These are phyloP conservation scores for Ischnus inquisitorius DNA, from an alignment of 2,888 invertebrate species.

Conservation along the genomic window DNA sequence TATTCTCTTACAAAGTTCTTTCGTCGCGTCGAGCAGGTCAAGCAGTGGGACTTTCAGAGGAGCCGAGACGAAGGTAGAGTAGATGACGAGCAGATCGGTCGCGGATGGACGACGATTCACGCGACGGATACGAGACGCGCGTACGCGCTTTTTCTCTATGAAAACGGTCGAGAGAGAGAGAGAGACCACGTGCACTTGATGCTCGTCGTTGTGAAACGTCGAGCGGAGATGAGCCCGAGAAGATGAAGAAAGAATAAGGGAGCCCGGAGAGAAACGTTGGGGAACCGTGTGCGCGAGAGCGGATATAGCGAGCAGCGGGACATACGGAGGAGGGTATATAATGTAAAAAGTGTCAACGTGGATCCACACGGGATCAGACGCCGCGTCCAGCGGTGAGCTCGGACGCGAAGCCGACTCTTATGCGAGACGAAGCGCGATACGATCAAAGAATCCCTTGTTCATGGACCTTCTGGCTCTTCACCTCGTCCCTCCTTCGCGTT, in stretches of 20 bases:
- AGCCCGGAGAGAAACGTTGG: constrained; percentile 14
- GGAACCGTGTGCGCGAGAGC: constrained; percentile 8
- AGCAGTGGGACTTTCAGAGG: neutral
- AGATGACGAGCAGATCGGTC: constrained; percentile 31
- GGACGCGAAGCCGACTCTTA: constrained; percentile 58
- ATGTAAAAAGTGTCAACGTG: constrained; percentile 72
- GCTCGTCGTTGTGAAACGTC: constrained; percentile 22
- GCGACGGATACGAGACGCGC: constrained; percentile 51
- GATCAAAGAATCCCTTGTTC: constrained; percentile 74
- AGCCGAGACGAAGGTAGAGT: neutral
- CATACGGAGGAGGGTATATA: constrained; percentile 28
- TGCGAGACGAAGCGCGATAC: constrained; percentile 67
- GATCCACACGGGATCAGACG: constrained; percentile 62
- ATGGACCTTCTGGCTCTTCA: constrained; percentile 56
- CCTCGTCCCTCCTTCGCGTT: constrained; percentile 22
- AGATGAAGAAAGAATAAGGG: constrained; percentile 33
- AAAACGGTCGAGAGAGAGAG: constrained; percentile 7
- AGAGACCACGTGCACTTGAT: constrained; percentile 44
- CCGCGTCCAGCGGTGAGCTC: constrained; percentile 29
- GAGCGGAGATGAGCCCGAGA: constrained; percentile 40
- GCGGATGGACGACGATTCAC: constrained; percentile 43
- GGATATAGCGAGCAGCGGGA: constrained; percentile 33
- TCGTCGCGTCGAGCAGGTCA: no score
- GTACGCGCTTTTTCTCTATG: constrained; percentile 22
- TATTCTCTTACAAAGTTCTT: constrained; percentile 5